Percentiles rank a stretch among this genome's conserved stretches.
phyloP scores from a whole-genome alignment of 2,888 invertebrate species.

The Anodontia alba region DNA sequence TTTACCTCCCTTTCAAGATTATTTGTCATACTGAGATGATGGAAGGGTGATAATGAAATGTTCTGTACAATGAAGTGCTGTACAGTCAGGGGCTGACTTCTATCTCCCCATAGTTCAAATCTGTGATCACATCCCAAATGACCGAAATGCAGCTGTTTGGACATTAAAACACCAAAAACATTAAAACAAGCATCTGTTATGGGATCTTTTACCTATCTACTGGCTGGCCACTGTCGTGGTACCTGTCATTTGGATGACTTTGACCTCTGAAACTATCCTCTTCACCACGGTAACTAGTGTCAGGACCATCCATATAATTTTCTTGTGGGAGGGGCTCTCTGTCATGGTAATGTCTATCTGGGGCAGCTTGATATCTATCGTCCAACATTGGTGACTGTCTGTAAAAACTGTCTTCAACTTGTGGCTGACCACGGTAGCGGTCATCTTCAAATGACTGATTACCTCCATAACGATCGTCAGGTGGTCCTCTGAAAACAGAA shows the following conservation, averaged over 20 bases:
- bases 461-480: slow-evolving; percentile 48
- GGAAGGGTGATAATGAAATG: no score
- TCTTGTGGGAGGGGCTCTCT: slow-evolving; percentile 30
- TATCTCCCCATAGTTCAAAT: no score
- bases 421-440: slow-evolving; percentile 34
- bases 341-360: slow-evolving; percentile 29
- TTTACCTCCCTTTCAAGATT: no score
- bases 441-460: slow-evolving; percentile 43
- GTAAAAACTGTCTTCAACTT: slow-evolving; percentile 58
- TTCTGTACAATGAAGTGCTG: no score
- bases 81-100: no score
- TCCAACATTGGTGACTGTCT: slow-evolving; percentile 59
- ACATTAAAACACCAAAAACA: no score
- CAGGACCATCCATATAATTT: slow-evolving; percentile 61
- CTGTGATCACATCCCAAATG: no score
- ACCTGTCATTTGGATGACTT: slow-evolving; percentile 58
- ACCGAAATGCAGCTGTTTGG: no score
- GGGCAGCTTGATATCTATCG: slow-evolving; percentile 20
- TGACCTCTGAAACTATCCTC: slow-evolving; percentile 50
- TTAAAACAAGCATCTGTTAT: no score
- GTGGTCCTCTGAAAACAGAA: slow-evolving; percentile 13
- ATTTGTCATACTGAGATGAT: no score
- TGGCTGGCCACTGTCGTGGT: slow-evolving; percentile 29
- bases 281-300: slow-evolving; percentile 45
- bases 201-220: slow-evolving; percentile 1